These are phyloP conservation scores for Phocoena sinus DNA, from an alignment of 2,113 vertebrate genomes.

Conservation along the genomic window DNA sequence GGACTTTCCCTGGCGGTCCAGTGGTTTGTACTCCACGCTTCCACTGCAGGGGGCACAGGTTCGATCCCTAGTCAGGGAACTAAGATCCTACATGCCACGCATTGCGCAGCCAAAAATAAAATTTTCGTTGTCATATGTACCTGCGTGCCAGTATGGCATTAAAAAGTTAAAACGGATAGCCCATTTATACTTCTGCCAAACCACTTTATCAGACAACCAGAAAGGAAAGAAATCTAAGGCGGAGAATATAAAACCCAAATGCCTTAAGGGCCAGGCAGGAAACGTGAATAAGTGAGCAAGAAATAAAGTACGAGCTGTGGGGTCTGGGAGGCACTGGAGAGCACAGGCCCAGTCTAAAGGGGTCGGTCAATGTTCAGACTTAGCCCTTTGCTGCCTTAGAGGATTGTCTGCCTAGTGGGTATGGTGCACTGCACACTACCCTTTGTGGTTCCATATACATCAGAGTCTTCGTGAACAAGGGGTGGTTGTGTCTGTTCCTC, in stretches of 20 bases:
- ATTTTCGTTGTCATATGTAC: background rate
- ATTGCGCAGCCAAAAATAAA: too few species aligned
- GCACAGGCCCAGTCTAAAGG: background rate
- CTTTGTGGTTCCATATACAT: background rate
- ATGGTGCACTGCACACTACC: accelerated
- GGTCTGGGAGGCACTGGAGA: background rate
- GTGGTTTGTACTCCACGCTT: too few species aligned
- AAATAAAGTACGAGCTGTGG: background rate
- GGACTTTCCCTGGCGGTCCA: too few species aligned
- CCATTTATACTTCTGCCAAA: background rate
- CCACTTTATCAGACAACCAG: background rate
- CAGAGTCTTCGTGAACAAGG: background rate
- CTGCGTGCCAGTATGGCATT: background rate
- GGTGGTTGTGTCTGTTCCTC: background rate
- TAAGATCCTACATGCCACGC: too few species aligned
- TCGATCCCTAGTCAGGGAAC: too few species aligned
- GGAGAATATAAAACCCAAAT: background rate
- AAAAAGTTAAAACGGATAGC: background rate
- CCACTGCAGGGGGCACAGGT: too few species aligned
- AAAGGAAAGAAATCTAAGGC: background rate
- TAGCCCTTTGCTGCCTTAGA: background rate
- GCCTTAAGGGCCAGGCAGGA: background rate
- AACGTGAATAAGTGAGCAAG: background rate
- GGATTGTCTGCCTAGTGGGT: background rate
- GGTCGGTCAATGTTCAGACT: background rate